Evolutionary conservation across 2,888 invertebrate genomes (phyloP), one percentile per base, ranked within the genome.

Genomic region (Conops quadrifasciatus): DNA sequence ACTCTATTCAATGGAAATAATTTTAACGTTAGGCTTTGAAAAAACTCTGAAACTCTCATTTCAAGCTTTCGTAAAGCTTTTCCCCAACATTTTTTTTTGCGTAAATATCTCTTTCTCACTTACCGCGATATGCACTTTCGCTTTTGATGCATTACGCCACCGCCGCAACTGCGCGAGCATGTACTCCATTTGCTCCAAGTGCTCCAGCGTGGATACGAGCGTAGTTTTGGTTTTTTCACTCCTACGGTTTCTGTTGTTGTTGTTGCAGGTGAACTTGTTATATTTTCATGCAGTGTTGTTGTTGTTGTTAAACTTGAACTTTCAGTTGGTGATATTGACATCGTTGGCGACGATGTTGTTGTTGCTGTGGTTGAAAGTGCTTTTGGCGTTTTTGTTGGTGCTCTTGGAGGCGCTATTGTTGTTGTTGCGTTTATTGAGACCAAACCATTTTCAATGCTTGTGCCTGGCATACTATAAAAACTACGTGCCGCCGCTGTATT

Each of bases 151-250:
- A 77, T 80, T 3, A 95, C 90, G 0, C 96, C 96, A 15, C 93
- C 94, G 51, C 95, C 95, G 84, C 96, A 96, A 1, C 92, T 90
- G 28, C 95, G 88, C 2, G 94, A 93, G 80, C 96, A 96, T 59
- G 88, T 88, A 78, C 92, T 91, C 93, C 93, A 93, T 36, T 88
- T 87, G 73, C 91, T 90, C 95, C 96, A 96, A 71, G 89, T 88
- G 30, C 94, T 92, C 96, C 96, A 96, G 75, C 92, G 80, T 0
- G 84, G 85, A 79, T 81, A 84, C 1, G 80, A 78, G 68, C 80
- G 80, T 0, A 71, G 56, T 58, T 82, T 84, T 1, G 76, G 70
- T 45, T 73, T 74, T 7, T 77, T 75, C 51, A 78, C 80, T 15
- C 77, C 75, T 28, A 74, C 79, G 2, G 78, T 79, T 2, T 77